Conservation (phyloP, 1,140 invertebrate genomes). For the Zaprionus lachaisei region DNA sequence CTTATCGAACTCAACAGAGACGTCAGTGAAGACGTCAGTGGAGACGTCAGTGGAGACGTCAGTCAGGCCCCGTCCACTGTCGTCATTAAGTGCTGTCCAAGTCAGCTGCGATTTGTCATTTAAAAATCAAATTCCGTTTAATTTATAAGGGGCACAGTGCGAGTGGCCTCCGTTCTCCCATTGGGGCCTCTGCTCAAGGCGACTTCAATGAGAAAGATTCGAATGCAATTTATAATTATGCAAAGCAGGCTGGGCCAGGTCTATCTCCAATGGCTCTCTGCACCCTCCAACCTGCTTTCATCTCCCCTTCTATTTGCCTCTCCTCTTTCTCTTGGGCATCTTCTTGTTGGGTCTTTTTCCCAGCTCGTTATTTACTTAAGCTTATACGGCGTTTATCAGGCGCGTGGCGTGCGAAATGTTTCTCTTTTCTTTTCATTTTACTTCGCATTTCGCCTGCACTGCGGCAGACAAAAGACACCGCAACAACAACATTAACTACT, state of each 20-base stretch:
- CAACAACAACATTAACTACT: slow-evolving; percentile 7
- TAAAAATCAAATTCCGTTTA: slow-evolving; percentile 61
- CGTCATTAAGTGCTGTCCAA: slow-evolving; percentile 33
- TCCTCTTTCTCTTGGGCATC: background rate
- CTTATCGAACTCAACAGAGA: slow-evolving; percentile 49
- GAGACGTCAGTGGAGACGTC: slow-evolving; percentile 33
- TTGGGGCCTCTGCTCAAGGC: slow-evolving; percentile 27
- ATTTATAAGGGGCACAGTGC: slow-evolving; percentile 50
- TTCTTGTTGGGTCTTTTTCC: slow-evolving; percentile 7
- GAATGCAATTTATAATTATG: slow-evolving; percentile 74
- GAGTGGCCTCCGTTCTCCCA: slow-evolving; percentile 33
- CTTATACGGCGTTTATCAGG: slow-evolving; percentile 54
- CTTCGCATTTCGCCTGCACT: slow-evolving; percentile 60
- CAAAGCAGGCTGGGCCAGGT: slow-evolving; percentile 16
- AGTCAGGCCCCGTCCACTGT: slow-evolving; percentile 8
- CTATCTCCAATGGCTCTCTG: background rate
- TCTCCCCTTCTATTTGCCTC: too few relatives aligned
- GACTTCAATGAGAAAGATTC: slow-evolving; percentile 43
- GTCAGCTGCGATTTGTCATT: slow-evolving; percentile 46
- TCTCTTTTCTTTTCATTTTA: slow-evolving; percentile 13
- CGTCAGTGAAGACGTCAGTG: slow-evolving; percentile 30
- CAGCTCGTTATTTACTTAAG: slow-evolving; percentile 23
- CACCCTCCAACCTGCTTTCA: background rate
- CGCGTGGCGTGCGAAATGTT: slow-evolving; percentile 52
- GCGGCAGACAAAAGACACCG: slow-evolving; percentile 52